Base-by-base conservation (phyloP, 2,888 invertebrate genomes). In the Entomobrya multifasciata region DNA sequence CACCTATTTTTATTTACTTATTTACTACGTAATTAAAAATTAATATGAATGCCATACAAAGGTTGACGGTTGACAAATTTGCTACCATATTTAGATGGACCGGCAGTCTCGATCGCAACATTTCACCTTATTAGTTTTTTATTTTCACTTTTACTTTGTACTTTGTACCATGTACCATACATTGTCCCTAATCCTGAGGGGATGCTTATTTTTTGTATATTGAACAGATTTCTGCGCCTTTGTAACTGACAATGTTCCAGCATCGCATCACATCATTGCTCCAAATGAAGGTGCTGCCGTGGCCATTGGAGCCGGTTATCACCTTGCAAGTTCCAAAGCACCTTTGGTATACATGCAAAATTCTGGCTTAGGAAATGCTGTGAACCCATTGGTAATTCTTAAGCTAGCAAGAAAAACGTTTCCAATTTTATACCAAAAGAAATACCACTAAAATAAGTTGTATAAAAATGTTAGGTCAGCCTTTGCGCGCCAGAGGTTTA, bases 311-410 rank as follows among this genome's bases (percentile, higher is more conserved):
- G 91, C 92, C 65, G 93, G 93, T 1, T 93, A 93, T 90, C 92
- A 93, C 90, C 90, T 93, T 85, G 93, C 93, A 15, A 93, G 93
- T 22, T 93, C 92, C 17, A 92, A 92, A 88, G 90, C 91, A 27
- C 92, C 92, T 0, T 87, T 93, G 89, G 93, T 93, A 6, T 93
- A 93, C 90, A 90, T 93, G 82, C 93, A 93, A 92, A 93, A 93
- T 90, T 93, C 93, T 60, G 93, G 93, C 30, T 90, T 93, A 30
- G 93, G 93, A 25, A 93, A 93, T 90, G 92, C 92, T 60, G 92
- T 93, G 5, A 93, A 93, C 89, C 93, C 93, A 1, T 88, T 93
- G 89, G 92, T 93, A 86, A 88, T 25, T 17, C n/a, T n/a, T n/a
- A n/a, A n/a, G 10, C 36, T 30, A 15, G 22, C n/a, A 27, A 62